Evolutionary conservation across 2,113 vertebrate species (phyloP).

Genomic region (Sander lucioperca): DNA sequence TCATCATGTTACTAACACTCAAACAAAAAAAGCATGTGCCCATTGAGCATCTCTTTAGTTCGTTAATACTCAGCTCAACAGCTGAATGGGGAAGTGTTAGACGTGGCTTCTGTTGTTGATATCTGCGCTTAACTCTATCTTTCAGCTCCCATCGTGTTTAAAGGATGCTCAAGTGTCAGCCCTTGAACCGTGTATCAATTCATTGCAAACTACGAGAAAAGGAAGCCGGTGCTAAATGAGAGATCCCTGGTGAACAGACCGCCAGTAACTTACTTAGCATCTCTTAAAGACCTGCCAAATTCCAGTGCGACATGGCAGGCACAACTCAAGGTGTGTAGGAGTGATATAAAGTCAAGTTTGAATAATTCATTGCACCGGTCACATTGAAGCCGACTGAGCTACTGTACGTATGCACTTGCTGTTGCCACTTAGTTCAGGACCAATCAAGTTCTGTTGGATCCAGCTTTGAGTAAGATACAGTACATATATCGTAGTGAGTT

Average conservation of each 20-base stretch:
- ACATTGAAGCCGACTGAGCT: conserved; percentile 22
- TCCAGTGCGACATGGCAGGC: conserved; percentile 19
- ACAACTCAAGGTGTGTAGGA: conserved; percentile 15
- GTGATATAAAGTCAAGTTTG: conserved; percentile 36
- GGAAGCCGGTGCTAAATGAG: conserved; percentile 30
- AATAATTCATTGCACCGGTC: conserved; percentile 43
- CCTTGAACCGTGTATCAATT: conserved; percentile 38
- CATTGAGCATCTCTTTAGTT: conserved; percentile 52
- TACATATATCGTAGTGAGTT: conserved; percentile 4
- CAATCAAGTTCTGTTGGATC: conserved; percentile 17
- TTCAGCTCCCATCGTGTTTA: conserved; percentile 49
- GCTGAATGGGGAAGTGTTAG: conserved; percentile 41
- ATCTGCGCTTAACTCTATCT: conserved; percentile 34
- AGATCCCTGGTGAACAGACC: conserved; percentile 45
- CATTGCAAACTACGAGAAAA: conserved; percentile 42
- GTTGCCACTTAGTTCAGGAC: conserved; percentile 14
- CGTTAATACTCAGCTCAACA: conserved; percentile 15
- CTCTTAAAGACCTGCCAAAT: conserved; percentile 49
- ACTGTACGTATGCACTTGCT: conserved; percentile 15
- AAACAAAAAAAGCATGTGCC: conserved; percentile 32
- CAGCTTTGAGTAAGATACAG: conserved; percentile 9
- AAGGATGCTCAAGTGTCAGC: conserved; percentile 50
- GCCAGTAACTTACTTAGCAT: conserved; percentile 29
- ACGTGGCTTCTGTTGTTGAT: conserved; percentile 38
- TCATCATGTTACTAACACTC: conserved; percentile 33